Percentiles rank a stretch among this genome's conserved stretches.
phyloP scores from a whole-genome alignment of 2,888 invertebrate genomes.

The Thecophora atra region DNA sequence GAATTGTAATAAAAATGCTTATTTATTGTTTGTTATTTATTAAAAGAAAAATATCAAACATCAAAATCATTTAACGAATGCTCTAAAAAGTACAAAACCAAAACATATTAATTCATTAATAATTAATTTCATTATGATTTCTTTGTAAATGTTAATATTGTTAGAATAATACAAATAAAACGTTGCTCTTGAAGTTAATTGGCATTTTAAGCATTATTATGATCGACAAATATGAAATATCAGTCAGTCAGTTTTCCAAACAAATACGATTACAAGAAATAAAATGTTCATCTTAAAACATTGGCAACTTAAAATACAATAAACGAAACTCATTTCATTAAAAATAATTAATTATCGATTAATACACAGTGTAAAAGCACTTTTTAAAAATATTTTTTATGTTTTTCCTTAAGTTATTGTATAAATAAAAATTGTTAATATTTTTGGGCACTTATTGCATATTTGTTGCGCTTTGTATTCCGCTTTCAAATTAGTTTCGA shows the following conservation, averaged over 20 bases:
- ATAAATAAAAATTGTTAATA: slow-evolving; percentile 33
- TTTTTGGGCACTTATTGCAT: slow-evolving; percentile 49
- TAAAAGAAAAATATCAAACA: not conserved
- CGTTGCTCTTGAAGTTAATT: not conserved
- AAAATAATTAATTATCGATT: slow-evolving; percentile 10
- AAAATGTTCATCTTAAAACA: slow-evolving; percentile 3
- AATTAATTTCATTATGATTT: not conserved
- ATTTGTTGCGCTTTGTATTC: slow-evolving; percentile 45
- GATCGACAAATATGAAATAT: slow-evolving; percentile 44
- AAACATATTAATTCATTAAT: not conserved
- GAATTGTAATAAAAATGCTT: too few relatives aligned
- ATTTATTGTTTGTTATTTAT: too few relatives aligned
- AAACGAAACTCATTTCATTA: slow-evolving; percentile 6
- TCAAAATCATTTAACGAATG: not conserved
- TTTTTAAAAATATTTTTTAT: not conserved
- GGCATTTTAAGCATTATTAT: too few relatives aligned
- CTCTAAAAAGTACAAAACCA: not conserved
- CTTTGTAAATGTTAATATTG: not conserved
- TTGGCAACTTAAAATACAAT: slow-evolving; percentile 7
- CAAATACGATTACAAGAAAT: slow-evolving; percentile 10
- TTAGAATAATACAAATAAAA: slow-evolving; percentile 58
- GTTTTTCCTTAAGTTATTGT: slow-evolving; percentile 1
- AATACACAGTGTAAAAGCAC: slow-evolving; percentile 26
- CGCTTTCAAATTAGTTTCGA: slow-evolving; percentile 23
- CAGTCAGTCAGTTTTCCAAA: slow-evolving; percentile 38